These are phyloP conservation scores for Ciconia maguari DNA, from an alignment of 2,113 vertebrate genomes.

Conservation along the genomic window DNA sequence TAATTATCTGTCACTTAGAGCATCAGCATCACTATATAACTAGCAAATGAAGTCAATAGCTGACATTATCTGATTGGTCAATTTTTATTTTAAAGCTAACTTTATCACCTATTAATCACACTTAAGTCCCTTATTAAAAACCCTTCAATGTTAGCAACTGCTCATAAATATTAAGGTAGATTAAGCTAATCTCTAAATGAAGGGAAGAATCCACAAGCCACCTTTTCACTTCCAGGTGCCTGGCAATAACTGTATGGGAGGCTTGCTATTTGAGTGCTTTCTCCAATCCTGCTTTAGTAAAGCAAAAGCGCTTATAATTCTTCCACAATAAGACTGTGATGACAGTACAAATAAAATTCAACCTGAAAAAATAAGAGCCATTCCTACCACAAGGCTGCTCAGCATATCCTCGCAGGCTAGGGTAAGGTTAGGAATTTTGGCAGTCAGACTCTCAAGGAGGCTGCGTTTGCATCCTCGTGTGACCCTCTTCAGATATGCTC, in stretches of 20 bases:
- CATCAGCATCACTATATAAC: neutral
- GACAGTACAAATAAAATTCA: neutral
- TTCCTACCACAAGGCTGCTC: neutral
- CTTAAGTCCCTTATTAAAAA: neutral
- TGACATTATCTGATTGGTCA: neutral
- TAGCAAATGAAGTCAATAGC: neutral
- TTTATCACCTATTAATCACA: neutral
- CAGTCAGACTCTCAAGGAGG: neutral
- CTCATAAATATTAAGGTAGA: neutral
- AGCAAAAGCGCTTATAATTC: neutral
- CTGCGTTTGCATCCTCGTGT: accelerated
- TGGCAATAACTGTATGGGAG: neutral
- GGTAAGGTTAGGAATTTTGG: neutral
- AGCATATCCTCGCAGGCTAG: neutral
- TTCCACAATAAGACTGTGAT: neutral
- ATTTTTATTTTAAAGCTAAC: neutral
- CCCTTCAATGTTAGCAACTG: neutral
- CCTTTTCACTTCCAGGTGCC: neutral
- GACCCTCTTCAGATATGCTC: neutral
- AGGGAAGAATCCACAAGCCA: neutral
- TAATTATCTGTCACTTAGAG: neutral
- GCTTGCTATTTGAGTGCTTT: neutral
- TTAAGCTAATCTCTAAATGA: neutral
- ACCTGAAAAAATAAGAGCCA: neutral
- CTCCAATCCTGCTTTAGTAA: neutral